Conservation (phyloP, 2,797 vertebrate species). For the Smutsia temminckii region DNA sequence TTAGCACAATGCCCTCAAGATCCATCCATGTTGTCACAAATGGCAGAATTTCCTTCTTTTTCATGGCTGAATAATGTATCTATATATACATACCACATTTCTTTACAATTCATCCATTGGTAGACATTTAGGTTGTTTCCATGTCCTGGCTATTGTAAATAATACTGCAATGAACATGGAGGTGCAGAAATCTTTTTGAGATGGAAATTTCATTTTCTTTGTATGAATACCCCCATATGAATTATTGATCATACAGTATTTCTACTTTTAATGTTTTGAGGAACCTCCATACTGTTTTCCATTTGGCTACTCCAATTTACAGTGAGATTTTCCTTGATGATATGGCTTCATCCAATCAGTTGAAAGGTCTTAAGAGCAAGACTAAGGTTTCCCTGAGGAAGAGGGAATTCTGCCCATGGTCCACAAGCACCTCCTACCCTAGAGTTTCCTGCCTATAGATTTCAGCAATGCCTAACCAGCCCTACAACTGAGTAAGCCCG, state of each 20-base stretch:
- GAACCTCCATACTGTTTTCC: background rate
- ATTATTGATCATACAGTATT: background rate
- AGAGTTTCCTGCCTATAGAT: background rate
- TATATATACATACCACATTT: background rate
- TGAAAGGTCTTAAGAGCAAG: background rate
- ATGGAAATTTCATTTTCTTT: background rate
- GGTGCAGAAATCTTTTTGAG: background rate
- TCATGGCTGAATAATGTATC: background rate
- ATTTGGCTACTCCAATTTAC: background rate
- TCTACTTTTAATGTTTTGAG: background rate
- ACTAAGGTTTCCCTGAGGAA: background rate
- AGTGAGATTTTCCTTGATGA: background rate
- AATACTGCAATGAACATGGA: background rate
- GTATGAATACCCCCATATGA: background rate
- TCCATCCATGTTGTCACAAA: background rate
- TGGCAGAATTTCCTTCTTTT: background rate
- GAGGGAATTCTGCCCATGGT: background rate
- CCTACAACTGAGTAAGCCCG: background rate
- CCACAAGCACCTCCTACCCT: background rate
- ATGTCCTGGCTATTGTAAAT: background rate
- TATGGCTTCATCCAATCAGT: background rate
- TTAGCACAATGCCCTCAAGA: background rate
- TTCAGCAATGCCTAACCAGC: background rate
- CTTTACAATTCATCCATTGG: background rate
- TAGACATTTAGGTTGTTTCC: background rate